These are phyloP conservation scores for Trinectes maculatus DNA, from an alignment of 2,113 vertebrate genomes.

Conservation along the genomic window DNA sequence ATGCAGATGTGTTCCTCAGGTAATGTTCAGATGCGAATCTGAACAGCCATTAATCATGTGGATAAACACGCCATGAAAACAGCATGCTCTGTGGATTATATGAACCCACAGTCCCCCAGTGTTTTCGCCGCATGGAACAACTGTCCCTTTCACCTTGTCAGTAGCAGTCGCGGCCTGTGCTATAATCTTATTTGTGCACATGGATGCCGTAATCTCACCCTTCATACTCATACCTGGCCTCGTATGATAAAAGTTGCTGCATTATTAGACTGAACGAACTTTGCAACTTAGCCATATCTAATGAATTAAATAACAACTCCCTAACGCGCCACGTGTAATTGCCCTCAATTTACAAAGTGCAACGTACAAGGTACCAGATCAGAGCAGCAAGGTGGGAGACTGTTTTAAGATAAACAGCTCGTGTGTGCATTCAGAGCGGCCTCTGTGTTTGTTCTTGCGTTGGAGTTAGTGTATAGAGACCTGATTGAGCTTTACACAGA, in stretches of 20 bases:
- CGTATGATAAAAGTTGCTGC: conserved; percentile 42
- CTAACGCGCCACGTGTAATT: conserved; percentile 49
- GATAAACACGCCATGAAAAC: conserved; percentile 51
- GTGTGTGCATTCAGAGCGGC: conserved; percentile 54
- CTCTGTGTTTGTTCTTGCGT: conserved; percentile 58
- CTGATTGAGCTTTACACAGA: conserved; percentile 64
- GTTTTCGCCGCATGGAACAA: conserved; percentile 22
- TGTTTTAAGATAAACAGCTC: conserved; percentile 64
- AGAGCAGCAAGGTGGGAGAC: conserved; percentile 33
- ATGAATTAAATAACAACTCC: conserved; percentile 52
- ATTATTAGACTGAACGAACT: conserved; percentile 48
- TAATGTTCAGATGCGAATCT: conserved; percentile 54
- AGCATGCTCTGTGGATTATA: conserved; percentile 28
- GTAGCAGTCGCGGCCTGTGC: conserved; percentile 9
- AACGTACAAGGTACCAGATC: conserved; percentile 46
- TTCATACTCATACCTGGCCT: conserved; percentile 35
- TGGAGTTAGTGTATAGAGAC: conserved; percentile 36
- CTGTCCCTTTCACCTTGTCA: conserved; percentile 45
- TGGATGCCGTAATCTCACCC: conserved; percentile 39
- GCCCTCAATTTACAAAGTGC: conserved; percentile 47
- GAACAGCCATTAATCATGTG: conserved; percentile 46
- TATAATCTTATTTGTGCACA: conserved; percentile 51
- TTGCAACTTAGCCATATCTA: conserved; percentile 35
- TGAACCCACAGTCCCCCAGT: conserved; percentile 8
- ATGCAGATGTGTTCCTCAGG: conserved; percentile 67